Conservation (phyloP, 1,140 invertebrate genomes). For the Goniozus legneri region DNA sequence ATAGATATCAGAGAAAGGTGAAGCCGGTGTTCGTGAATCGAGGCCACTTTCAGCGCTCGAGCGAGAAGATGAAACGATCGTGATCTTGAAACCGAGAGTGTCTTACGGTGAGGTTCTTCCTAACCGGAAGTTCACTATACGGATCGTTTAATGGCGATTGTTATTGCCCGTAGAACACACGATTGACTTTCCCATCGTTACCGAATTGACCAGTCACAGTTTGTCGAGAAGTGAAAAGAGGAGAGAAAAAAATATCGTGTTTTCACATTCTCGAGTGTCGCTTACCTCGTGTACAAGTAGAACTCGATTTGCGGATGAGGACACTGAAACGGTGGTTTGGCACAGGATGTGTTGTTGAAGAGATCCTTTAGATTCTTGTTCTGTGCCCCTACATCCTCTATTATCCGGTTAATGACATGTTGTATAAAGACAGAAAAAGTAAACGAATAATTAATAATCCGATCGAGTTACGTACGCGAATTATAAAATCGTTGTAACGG, state of each 20-base stretch:
- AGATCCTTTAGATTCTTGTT: conserved; percentile 62
- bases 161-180: no score
- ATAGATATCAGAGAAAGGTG: conserved; percentile 44
- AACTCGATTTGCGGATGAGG: conserved; percentile 79
- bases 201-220: no score
- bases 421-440: no score
- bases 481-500: no score
- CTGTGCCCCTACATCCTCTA: conserved; percentile 40
- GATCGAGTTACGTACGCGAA: no score
- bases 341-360: conserved; percentile 76
- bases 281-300: conserved; percentile 77
- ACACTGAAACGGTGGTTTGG: conserved; percentile 74
- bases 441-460: no score
- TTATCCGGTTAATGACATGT: no score
- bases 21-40: conserved; percentile 35
- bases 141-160: no score
- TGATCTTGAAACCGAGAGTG: conserved; percentile 54
- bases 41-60: conserved; percentile 51
- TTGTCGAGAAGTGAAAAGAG: no score
- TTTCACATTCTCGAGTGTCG: no score
- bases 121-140: no score
- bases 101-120: conserved; percentile 9
- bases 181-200: background rate
- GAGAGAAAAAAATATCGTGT: no score
- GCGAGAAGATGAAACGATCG: conserved; percentile 42